Evolutionary conservation across 1,140 invertebrate species (phyloP).

Genomic region (Ptiloglossa arizonensis): DNA sequence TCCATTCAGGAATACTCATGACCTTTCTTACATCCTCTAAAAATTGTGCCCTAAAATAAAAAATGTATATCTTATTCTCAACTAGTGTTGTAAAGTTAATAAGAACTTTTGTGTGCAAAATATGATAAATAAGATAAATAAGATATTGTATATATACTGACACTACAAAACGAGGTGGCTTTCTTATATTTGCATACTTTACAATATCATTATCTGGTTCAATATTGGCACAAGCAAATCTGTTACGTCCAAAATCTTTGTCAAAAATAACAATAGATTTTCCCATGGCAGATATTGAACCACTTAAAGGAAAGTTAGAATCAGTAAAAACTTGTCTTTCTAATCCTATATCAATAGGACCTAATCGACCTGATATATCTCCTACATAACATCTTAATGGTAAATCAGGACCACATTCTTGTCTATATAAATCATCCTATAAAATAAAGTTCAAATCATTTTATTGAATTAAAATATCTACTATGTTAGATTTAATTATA

Average conservation of each 20-base stretch:
- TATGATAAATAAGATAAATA: not conserved
- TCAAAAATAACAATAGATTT: conserved; percentile 93
- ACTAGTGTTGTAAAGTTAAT: not conserved
- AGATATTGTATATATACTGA: conserved; percentile 82
- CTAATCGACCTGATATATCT: conserved; percentile 92
- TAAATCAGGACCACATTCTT: conserved; percentile 93
- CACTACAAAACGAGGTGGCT: conserved; percentile 93
- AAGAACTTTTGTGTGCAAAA: conserved; percentile 1
- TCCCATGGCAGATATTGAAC: conserved; percentile 89
- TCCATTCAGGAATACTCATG: conserved; percentile 94
- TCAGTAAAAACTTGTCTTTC: conserved; percentile 91
- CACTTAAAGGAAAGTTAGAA: conserved; percentile 93
- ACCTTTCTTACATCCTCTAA: conserved; percentile 91
- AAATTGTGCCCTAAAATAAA: conserved; percentile 88
- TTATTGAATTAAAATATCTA: not conserved
- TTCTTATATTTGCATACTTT: conserved; percentile 93
- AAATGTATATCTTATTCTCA: conserved; percentile 3
- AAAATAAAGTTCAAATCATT: conserved; percentile 46
- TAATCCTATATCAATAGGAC: conserved; percentile 91
- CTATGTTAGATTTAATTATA: not conserved
- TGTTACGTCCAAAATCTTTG: conserved; percentile 86
- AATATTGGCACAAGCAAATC: conserved; percentile 95
- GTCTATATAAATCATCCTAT: conserved; percentile 90
- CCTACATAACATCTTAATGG: conserved; percentile 96
- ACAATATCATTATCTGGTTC: conserved; percentile 94